Evolutionary conservation across 2,113 vertebrate genomes (phyloP).

Genomic region (Muntiacus reevesi): DNA sequence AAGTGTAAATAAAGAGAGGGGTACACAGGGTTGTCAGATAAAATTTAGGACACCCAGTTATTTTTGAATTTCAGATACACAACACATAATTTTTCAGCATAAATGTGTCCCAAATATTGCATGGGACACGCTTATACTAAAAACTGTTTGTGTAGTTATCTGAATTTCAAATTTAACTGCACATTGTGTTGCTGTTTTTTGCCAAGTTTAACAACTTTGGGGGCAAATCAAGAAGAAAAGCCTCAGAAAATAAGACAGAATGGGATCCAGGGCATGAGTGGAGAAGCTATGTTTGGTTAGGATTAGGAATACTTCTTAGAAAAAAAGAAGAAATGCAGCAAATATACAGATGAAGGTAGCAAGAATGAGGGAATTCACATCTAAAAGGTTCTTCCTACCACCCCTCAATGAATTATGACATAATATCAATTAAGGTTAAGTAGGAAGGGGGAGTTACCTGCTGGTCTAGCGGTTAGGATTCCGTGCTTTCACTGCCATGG

Average conservation of each 20-base stretch:
- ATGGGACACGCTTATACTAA: neutral
- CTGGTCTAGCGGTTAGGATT: neutral
- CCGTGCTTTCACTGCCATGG: neutral
- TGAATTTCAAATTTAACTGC: neutral
- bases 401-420: neutral
- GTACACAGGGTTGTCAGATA: neutral
- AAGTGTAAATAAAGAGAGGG: neutral
- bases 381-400: neutral
- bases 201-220: neutral
- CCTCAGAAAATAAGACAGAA: neutral
- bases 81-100: neutral
- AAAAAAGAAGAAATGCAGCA: neutral
- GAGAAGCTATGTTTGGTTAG: neutral
- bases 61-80: neutral
- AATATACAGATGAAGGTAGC: neutral
- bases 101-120: neutral
- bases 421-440: neutral
- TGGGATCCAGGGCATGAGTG: neutral
- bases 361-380: constrained; percentile 2
- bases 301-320: neutral
- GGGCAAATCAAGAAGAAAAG: neutral
- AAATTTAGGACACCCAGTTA: neutral
- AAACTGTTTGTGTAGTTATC: neutral
- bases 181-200: neutral
- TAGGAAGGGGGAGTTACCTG: neutral